Evolutionary conservation across 2,888 invertebrate species (phyloP).

Genomic region (Sminthurides aquaticus): DNA sequence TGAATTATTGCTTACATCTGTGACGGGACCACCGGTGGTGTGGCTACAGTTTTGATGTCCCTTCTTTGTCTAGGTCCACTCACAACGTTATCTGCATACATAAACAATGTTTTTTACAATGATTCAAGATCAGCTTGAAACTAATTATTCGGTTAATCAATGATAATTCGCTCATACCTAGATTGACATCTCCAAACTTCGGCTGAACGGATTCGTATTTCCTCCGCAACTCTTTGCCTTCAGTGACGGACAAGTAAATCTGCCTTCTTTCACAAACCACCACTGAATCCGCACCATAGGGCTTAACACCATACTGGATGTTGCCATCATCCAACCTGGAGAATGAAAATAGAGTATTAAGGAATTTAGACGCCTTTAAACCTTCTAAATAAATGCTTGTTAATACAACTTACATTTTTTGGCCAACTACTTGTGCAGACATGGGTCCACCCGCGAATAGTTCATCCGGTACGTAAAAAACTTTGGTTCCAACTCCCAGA

Average conservation of each 20-base stretch:
- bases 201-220: conserved; percentile 19
- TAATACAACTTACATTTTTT: conserved; percentile 13
- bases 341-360: background rate
- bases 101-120: too few relatives aligned
- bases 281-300: conserved; percentile 5
- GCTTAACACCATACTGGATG: conserved; percentile 3
- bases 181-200: conserved; percentile 19
- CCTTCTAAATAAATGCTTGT: background rate
- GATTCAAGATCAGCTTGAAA: too few relatives aligned
- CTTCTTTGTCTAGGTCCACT: background rate
- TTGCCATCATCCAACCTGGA: conserved; percentile 4
- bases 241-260: conserved; percentile 4
- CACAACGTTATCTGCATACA: background rate
- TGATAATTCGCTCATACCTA: conserved; percentile 8
- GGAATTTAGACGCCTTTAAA: background rate
- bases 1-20: background rate
- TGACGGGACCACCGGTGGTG: background rate
- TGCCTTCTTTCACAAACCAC: conserved; percentile 9
- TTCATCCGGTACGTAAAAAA: conserved; percentile 15
- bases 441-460: conserved; percentile 5
- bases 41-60: background rate
- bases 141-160: too few relatives aligned
- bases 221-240: conserved; percentile 15
- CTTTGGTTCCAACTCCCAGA: conserved; percentile 11
- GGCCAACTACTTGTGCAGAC: conserved; percentile 12